These are phyloP conservation scores for Hypotaenidia okinawae DNA, from an alignment of 2,797 vertebrate species.

Conservation along the genomic window DNA sequence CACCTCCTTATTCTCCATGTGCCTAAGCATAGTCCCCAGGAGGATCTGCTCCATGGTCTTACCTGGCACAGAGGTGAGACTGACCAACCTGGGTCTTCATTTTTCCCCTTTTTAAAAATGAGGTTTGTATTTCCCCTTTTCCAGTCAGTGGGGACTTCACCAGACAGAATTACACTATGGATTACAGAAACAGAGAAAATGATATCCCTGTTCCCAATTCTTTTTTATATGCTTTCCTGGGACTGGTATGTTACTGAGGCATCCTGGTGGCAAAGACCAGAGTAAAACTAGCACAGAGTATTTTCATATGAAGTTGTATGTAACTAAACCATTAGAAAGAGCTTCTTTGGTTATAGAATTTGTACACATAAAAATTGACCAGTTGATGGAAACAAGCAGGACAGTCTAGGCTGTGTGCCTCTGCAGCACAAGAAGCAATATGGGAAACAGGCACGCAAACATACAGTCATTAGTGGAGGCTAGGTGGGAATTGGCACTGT, in stretches of 20 bases:
- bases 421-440: background rate
- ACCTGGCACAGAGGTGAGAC: too few relatives aligned
- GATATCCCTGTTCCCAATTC: fast-evolving
- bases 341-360: background rate
- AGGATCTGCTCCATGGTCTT: too few relatives aligned
- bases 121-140: too few relatives aligned
- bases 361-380: background rate
- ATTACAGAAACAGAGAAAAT: background rate
- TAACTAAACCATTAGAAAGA: background rate
- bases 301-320: background rate
- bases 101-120: too few relatives aligned
- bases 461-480: background rate
- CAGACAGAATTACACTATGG: background rate
- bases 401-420: background rate
- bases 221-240: background rate
- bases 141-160: too few relatives aligned
- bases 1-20: too few relatives aligned
- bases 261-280: background rate
- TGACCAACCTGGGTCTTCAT: too few relatives aligned
- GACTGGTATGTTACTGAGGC: background rate
- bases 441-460: fast-evolving
- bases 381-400: background rate
- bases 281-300: background rate
- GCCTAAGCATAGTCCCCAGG: too few relatives aligned
- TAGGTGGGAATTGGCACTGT: background rate